Percentiles rank a stretch among this genome's conserved stretches.
Conservation (phyloP, 2,888 invertebrate genomes). For the Melinaea marsaeus region DNA sequence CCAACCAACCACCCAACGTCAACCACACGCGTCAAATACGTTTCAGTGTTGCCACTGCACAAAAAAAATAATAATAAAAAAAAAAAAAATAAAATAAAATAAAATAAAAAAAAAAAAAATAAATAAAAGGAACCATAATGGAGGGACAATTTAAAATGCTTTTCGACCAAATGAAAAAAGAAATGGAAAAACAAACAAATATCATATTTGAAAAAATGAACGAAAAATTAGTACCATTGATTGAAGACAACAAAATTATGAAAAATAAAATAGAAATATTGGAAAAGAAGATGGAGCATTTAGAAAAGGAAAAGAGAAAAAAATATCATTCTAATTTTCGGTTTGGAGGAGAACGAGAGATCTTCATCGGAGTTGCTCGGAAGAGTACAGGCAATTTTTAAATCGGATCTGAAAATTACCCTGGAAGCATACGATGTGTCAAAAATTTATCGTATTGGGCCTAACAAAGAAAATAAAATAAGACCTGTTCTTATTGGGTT, state of each 20-base stretch:
- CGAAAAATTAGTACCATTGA: constrained; percentile 11
- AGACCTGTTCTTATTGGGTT: constrained; percentile 22
- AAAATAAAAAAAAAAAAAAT: neutral
- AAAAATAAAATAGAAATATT: constrained; percentile 25
- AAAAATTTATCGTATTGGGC: constrained; percentile 14
- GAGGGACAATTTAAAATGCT: constrained; percentile 25
- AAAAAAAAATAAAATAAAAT: neutral
- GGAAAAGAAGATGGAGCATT: constrained; percentile 24
- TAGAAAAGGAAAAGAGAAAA: constrained; percentile 24
- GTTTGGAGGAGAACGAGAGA: constrained; percentile 5
- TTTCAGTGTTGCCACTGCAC: no score
- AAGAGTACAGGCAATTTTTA: neutral
- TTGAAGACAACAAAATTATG: constrained; percentile 25
- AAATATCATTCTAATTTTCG: constrained; percentile 4
- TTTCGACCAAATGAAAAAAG: constrained; percentile 25
- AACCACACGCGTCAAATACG: no score
- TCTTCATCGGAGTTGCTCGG: neutral
- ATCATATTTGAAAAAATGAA: constrained; percentile 22
- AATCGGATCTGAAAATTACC: constrained; percentile 16
- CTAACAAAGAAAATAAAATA: constrained; percentile 9
- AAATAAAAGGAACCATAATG: constrained; percentile 14
- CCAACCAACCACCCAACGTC: no score
- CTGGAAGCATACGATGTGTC: constrained; percentile 14
- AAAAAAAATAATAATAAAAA: no score
- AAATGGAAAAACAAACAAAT: constrained; percentile 26